phyloP scores from a whole-genome alignment of 1,140 invertebrate species.

The Cryptotermes secundus region DNA sequence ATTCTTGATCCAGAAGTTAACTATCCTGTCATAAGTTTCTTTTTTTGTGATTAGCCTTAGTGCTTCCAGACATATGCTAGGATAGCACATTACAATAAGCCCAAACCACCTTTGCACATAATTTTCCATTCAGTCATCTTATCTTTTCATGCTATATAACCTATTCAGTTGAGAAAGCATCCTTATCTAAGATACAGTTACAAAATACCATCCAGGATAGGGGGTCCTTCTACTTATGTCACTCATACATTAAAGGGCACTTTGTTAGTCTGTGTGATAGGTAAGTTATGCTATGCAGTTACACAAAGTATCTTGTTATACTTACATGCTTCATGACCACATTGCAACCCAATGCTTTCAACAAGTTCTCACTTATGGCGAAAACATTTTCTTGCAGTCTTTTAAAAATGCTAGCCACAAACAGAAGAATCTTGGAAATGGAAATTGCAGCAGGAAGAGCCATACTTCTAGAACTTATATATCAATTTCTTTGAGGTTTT shows the following conservation, averaged over 20 bases:
- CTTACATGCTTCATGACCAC: background rate
- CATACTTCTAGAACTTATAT: background rate
- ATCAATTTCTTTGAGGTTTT: background rate
- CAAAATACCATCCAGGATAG: too few species aligned
- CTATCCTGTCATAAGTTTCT: too few species aligned
- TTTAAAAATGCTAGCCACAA: background rate
- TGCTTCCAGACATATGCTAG: too few species aligned
- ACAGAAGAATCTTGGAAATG: background rate
- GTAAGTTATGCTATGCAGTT: background rate
- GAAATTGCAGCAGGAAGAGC: background rate
- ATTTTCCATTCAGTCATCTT: too few species aligned
- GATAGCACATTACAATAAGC: too few species aligned
- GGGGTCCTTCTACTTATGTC: too few species aligned
- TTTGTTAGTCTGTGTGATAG: background rate
- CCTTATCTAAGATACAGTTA: too few species aligned
- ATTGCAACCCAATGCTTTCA: background rate
- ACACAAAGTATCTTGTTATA: constrained; percentile 2
- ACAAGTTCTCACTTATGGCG: background rate
- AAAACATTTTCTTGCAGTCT: background rate
- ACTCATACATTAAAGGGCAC: background rate
- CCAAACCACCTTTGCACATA: too few species aligned
- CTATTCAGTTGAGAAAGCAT: too few species aligned
- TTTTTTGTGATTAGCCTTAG: too few species aligned
- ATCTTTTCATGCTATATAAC: too few species aligned
- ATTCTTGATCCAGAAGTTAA: too few species aligned